phyloP scores from a whole-genome alignment of 2,888 invertebrate species.

The Drosophila kanekoi region DNA sequence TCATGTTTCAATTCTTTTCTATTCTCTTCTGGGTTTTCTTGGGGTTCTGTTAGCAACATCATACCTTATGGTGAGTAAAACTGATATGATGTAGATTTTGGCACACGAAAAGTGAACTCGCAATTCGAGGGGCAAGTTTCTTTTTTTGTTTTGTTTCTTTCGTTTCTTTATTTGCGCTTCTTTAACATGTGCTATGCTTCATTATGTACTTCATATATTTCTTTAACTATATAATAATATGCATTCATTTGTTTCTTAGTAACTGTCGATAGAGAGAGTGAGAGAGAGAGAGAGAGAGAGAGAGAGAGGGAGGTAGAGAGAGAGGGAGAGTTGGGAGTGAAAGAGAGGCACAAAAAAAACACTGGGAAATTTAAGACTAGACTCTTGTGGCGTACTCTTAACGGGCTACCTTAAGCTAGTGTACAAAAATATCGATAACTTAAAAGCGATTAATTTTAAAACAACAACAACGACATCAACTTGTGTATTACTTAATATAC shows the following conservation, averaged over 20 bases:
- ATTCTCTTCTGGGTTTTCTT: constrained; percentile 7
- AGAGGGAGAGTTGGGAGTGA: constrained; percentile 5
- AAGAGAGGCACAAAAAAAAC: constrained; percentile 3
- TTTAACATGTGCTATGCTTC: constrained; percentile 74
- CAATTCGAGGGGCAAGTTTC: constrained; percentile 36
- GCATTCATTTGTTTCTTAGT: constrained; percentile 20
- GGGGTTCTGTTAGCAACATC: constrained; percentile 54
- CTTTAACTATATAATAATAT: constrained; percentile 34
- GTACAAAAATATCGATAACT: constrained; percentile 77
- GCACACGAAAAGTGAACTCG: constrained; percentile 56
- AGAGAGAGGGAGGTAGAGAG: constrained; percentile 7
- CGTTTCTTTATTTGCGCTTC: constrained; percentile 69
- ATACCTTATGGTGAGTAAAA: constrained; percentile 65
- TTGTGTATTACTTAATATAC: constrained; percentile 46
- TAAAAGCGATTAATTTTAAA: constrained; percentile 67
- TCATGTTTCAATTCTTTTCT: neutral
- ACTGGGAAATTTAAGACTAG: constrained; percentile 34
- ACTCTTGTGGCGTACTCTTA: constrained; percentile 44
- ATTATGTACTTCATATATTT: constrained; percentile 49
- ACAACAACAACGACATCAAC: constrained; percentile 68
- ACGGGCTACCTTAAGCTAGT: constrained; percentile 70
- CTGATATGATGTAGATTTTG: constrained; percentile 73
- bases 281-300: constrained; percentile 7
- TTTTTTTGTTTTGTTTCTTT: constrained; percentile 38
- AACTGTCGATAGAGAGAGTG: constrained; percentile 11